Conservation (phyloP, 2,888 invertebrate genomes). For the Cheilosia pagana region DNA sequence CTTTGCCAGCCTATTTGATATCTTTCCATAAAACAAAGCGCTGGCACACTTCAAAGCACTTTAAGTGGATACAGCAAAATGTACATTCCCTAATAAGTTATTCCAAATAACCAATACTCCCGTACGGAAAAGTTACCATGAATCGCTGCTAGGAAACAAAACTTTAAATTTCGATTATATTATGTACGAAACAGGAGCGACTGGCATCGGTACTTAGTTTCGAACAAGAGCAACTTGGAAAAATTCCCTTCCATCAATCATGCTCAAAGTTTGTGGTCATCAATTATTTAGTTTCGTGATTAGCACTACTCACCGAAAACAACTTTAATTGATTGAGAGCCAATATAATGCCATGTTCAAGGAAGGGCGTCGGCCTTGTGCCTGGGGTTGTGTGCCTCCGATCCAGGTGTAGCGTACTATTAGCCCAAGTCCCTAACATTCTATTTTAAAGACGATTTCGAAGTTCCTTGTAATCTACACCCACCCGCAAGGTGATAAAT, state of each 20-base stretch:
- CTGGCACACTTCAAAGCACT: no score
- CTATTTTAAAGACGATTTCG: slow-evolving; percentile 23
- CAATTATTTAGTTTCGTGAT: slow-evolving; percentile 70
- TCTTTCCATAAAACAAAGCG: no score
- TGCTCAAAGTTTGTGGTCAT: slow-evolving; percentile 66
- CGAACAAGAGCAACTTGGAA: slow-evolving; percentile 33
- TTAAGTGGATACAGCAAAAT: no score
- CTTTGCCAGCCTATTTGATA: no score
- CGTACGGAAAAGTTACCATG: background rate
- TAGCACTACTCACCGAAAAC: slow-evolving; percentile 58
- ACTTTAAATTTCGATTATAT: slow-evolving; percentile 40
- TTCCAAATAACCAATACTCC: no score
- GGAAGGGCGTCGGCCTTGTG: slow-evolving; percentile 28
- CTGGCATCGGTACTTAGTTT: background rate
- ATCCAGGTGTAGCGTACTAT: background rate
- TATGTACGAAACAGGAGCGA: background rate
- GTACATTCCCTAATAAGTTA: no score
- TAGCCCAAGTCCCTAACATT: background rate
- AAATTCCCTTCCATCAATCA: slow-evolving; percentile 62
- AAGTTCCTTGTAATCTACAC: slow-evolving; percentile 25
- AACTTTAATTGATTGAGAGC: slow-evolving; percentile 69
- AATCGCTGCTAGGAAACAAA: background rate
- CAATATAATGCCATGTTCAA: slow-evolving; percentile 42
- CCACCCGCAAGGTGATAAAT: slow-evolving; percentile 41
- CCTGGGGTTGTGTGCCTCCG: background rate